Conservation (phyloP, 2,888 invertebrate species). For the Caenorhabditis drosophilae region DNA sequence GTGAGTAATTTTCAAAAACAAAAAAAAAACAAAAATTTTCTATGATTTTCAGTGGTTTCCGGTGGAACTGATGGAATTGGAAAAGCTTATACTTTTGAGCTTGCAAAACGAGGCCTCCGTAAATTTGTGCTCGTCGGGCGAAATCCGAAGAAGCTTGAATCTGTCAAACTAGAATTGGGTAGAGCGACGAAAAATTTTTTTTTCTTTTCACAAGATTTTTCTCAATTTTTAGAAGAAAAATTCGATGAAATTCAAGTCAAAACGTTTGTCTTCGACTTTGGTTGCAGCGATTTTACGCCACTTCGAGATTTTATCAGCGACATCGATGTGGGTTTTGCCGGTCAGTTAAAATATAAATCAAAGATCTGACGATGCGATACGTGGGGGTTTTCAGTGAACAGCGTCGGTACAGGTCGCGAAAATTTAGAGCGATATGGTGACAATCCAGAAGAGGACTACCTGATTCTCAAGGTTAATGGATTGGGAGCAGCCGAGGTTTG, state of each 20-base stretch:
- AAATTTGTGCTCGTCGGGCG: slow-evolving; percentile 66
- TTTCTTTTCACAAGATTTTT: slow-evolving; percentile 4
- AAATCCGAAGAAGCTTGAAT: slow-evolving; percentile 54
- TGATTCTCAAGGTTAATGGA: slow-evolving; percentile 64
- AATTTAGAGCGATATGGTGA: slow-evolving; percentile 65
- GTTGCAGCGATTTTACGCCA: slow-evolving; percentile 49
- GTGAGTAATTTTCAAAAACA: slow-evolving; percentile 20
- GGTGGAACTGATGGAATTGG: slow-evolving; percentile 67
- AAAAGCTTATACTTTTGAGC: slow-evolving; percentile 59
- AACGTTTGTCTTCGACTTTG: slow-evolving; percentile 63
- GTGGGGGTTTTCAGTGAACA: slow-evolving; percentile 66
- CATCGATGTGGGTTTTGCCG: slow-evolving; percentile 64
- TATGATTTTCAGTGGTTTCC: slow-evolving; percentile 50
- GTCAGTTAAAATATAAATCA: slow-evolving; percentile 25
- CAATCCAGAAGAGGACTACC: slow-evolving; percentile 59
- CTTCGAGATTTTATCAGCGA: slow-evolving; percentile 53
- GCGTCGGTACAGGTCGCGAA: slow-evolving; percentile 66
- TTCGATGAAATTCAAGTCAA: slow-evolving; percentile 43
- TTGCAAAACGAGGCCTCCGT: slow-evolving; percentile 59
- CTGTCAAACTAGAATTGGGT: slow-evolving; percentile 59
- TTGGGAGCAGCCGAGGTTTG: slow-evolving; percentile 65
- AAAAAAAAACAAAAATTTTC: background rate
- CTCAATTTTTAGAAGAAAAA: slow-evolving; percentile 29
- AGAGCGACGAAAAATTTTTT: slow-evolving; percentile 4
- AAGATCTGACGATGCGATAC: too few relatives aligned